Evolutionary conservation across 2,113 vertebrate genomes (phyloP).

Genomic region (Cairina moschata): DNA sequence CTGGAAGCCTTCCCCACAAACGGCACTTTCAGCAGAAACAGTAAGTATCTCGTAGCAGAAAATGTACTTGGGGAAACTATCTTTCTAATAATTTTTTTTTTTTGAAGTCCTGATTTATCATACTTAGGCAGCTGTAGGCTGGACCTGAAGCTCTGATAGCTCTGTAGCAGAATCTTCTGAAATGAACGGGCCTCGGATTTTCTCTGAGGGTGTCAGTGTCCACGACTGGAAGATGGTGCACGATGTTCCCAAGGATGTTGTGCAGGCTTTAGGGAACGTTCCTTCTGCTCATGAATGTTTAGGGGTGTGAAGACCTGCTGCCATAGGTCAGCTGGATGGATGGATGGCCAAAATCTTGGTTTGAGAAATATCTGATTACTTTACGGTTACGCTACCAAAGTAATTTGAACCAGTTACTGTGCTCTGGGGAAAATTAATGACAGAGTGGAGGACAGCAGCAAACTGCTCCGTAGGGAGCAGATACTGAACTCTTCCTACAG

Average conservation of each 20-base stretch:
- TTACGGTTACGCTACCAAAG: neutral
- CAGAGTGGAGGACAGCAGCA: neutral
- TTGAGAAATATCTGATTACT: neutral
- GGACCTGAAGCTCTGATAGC: neutral
- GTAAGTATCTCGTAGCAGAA: conserved; percentile 68
- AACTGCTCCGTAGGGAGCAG: neutral
- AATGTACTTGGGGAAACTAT: neutral
- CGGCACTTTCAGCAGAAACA: conserved; percentile 79
- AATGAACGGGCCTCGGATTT: neutral
- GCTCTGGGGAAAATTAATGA: neutral
- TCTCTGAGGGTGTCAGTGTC: neutral
- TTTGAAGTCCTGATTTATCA: neutral
- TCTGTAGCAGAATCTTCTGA: neutral
- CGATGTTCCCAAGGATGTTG: neutral
- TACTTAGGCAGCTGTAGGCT: neutral
- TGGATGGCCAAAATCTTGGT: neutral
- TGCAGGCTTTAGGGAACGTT: neutral
- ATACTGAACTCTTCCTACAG: accelerated
- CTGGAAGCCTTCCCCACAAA: conserved; percentile 87
- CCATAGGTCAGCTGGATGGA: neutral
- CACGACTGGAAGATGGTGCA: accelerated
- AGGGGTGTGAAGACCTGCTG: neutral
- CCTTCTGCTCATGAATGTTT: neutral
- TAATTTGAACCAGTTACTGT: neutral
- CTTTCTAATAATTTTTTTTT: neutral